phyloP scores from a whole-genome alignment of 2,797 vertebrate genomes.

The Heterohyrax brucei region DNA sequence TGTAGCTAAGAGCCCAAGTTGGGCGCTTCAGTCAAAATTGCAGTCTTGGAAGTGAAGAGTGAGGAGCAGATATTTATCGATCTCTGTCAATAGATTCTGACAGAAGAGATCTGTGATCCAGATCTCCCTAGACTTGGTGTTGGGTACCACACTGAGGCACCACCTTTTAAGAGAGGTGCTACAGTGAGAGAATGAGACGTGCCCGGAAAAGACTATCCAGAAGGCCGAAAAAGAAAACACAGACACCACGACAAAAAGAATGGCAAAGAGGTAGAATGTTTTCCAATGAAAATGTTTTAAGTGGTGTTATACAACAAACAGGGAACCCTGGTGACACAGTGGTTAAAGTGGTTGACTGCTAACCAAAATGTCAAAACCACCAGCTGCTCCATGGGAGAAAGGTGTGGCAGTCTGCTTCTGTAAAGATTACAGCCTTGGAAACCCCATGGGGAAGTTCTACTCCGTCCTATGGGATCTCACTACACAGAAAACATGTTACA shows the following conservation, averaged over 20 bases:
- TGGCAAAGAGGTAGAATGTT: slow-evolving; percentile 40
- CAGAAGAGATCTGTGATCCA: slow-evolving; percentile 44
- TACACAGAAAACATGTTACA: slow-evolving; percentile 14
- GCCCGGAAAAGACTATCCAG: slow-evolving; percentile 35
- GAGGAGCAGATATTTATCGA: slow-evolving; percentile 61
- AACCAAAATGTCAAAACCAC: not conserved
- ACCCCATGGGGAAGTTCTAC: not conserved
- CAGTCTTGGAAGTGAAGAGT: not conserved
- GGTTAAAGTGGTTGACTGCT: not conserved
- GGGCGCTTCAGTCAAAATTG: not conserved
- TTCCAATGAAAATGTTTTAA: slow-evolving; percentile 60
- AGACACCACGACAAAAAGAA: slow-evolving; percentile 15
- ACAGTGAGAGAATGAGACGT: not conserved
- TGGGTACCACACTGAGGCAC: not conserved
- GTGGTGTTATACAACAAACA: not conserved
- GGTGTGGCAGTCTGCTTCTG: not conserved
- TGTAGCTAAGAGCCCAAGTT: not conserved
- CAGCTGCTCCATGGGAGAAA: not conserved
- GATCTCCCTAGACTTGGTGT: not conserved
- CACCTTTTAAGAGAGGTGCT: not conserved
- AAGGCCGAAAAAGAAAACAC: slow-evolving; percentile 46
- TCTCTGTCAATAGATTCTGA: slow-evolving; percentile 57
- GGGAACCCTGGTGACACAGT: not conserved
- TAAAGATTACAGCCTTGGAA: not conserved
- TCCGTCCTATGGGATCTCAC: not conserved